Evolutionary conservation across 2,888 invertebrate genomes (phyloP).

Genomic region (Ormyrus pomaceus): DNA sequence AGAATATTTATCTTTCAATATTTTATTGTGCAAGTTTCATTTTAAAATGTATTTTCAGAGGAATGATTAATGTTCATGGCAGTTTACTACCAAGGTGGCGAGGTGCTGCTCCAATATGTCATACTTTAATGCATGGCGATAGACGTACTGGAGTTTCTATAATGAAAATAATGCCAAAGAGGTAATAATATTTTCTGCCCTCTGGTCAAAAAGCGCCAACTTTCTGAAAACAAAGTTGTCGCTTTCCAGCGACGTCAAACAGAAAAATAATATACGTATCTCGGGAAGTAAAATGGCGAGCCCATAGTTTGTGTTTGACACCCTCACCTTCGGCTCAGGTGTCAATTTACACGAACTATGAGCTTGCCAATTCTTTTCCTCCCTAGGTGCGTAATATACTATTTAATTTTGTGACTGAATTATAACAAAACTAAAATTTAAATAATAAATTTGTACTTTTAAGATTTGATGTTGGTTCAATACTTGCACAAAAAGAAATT

Average conservation of each 20-base stretch:
- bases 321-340: too few species aligned
- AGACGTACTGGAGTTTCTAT: slow-evolving; percentile 88
- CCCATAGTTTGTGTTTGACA: too few species aligned
- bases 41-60: slow-evolving; percentile 77
- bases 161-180: slow-evolving; percentile 89
- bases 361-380: too few species aligned
- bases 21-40: neutral
- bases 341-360: too few species aligned
- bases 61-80: slow-evolving; percentile 95
- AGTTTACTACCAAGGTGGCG: slow-evolving; percentile 94
- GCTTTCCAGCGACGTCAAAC: too few species aligned
- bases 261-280: too few species aligned
- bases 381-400: too few species aligned
- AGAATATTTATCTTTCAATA: slow-evolving; percentile 71
- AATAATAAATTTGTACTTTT: neutral
- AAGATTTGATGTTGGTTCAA: slow-evolving; percentile 88
- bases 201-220: too few species aligned
- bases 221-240: too few species aligned
- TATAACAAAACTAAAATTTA: too few species aligned
- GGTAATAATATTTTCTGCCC: slow-evolving; percentile 66
- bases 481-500: slow-evolving; percentile 79
- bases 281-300: too few species aligned
- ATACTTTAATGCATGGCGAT: slow-evolving; percentile 91
- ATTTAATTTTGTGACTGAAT: too few species aligned
- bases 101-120: slow-evolving; percentile 93